Evolutionary conservation across 2,888 invertebrate species (phyloP), one percentile per base, ranked within the genome.

Genomic region (Melanotus villosus): DNA sequence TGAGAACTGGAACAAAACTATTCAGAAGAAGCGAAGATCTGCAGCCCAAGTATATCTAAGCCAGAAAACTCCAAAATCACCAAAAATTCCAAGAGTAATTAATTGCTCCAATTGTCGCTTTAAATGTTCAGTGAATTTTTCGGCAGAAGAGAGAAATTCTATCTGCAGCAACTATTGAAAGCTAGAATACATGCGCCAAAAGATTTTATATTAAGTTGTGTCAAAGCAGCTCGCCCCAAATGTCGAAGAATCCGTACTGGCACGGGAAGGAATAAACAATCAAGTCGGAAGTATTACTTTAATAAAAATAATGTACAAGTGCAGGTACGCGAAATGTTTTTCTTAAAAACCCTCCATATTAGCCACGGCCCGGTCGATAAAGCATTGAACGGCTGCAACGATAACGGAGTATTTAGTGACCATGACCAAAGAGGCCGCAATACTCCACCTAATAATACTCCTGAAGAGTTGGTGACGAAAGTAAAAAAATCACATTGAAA

Each of bases 121-220:
- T 18, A 56, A 56, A 34, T 56, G 56, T 19, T 14, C 56, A n/a
- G 4, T 3, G 5, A 56, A 14, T 5, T 56, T 56, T 34, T 6
- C 14, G 6, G 56, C 32, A 2, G 34, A 56, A 34, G 14, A 6
- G 3, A 56, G 56, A 16, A 12, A 32, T 14, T 2, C 14, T 5
- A 6, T 56, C 9, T 56, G 56, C 34, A 4, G 4, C 1, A 10
- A 16, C 2, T 56, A n/a, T n/a, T 56, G 56, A 34, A 56, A 56
- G 19, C 14, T 34, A 4, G 36, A 56, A 7, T 56, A 34, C 34
- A 14, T 6, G 32, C 56, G 56, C 56, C 32, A 18, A 56, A 56
- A 26, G 56, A 56, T 18, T 56, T 56, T 14, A 56, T 34, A 16
- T 18, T 56, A 5, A 14, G 3, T 5, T 18, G 10, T 18, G 34